These are phyloP conservation scores for Rosalia funebris DNA, from an alignment of 2,888 invertebrate species.

Conservation along the genomic window DNA sequence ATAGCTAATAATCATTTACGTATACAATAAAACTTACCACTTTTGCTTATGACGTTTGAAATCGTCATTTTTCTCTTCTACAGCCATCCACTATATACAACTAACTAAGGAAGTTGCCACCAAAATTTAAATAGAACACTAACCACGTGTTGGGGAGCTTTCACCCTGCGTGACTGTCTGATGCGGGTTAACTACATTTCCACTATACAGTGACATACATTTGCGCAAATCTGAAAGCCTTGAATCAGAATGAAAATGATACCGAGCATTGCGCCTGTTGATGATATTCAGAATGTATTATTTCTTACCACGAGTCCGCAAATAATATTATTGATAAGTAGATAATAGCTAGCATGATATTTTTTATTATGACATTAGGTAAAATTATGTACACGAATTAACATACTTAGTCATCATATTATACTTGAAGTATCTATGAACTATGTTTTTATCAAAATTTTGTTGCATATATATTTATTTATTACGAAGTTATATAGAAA, in stretches of 20 bases:
- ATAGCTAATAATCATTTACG: too few relatives aligned
- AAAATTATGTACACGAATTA: too few relatives aligned
- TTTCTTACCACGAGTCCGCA: too few relatives aligned
- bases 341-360: too few relatives aligned
- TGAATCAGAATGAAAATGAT: conserved; percentile 30
- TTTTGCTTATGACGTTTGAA: conserved; percentile 28
- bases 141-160: conserved; percentile 20
- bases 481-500: too few relatives aligned
- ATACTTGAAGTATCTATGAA: too few relatives aligned
- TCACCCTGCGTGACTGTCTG: conserved; percentile 29
- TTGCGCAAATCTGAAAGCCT: conserved; percentile 39
- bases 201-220: conserved; percentile 36
- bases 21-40: conserved; percentile 33
- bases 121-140: conserved; percentile 18
- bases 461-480: too few relatives aligned
- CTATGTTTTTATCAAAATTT: too few relatives aligned
- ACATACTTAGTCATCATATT: too few relatives aligned
- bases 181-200: conserved; percentile 31
- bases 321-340: too few relatives aligned
- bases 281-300: neutral
- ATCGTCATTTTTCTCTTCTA: conserved; percentile 34
- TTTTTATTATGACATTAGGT: too few relatives aligned
- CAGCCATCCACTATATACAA: conserved; percentile 35
- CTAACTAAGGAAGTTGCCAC: conserved; percentile 1
- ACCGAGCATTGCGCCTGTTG: neutral